Conservation (phyloP, 2,113 vertebrate species). For the Crotalus horridus region DNA sequence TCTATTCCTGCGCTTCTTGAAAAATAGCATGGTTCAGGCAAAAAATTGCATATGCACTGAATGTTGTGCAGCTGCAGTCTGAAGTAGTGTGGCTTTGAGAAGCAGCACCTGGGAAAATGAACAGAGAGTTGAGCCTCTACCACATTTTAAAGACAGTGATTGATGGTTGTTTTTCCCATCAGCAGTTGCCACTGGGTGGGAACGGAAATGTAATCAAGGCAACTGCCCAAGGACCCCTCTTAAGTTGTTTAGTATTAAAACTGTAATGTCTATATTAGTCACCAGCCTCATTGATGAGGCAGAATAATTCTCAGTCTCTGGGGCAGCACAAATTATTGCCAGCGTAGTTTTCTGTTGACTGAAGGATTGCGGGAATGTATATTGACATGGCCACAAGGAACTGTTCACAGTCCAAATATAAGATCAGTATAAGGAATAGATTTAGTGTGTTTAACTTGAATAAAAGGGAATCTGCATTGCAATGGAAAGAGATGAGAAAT, state of each 20-base stretch:
- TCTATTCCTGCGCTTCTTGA: neutral
- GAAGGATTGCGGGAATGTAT: neutral
- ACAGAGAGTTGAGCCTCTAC: neutral
- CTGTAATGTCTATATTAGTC: neutral
- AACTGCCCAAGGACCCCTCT: neutral
- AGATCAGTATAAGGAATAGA: neutral
- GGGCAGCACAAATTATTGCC: neutral
- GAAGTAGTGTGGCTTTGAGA: neutral
- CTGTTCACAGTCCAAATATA: neutral
- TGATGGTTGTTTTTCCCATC: neutral
- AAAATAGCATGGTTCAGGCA: neutral
- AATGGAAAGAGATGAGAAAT: neutral
- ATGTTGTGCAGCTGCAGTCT: neutral
- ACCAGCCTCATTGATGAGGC: neutral
- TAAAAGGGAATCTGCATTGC: neutral
- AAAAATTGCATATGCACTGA: neutral
- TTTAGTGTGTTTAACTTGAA: neutral
- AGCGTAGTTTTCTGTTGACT: neutral
- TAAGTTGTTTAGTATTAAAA: neutral
- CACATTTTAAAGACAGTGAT: neutral
- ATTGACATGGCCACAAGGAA: neutral
- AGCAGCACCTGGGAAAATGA: neutral
- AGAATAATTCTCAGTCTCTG: neutral
- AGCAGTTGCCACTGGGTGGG: neutral
- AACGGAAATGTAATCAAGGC: neutral